A percentile compares a stretch with the other conserved stretches of the same genome.
phyloP scores from a whole-genome alignment of 2,113 vertebrate genomes.

The Chamaea fasciata region DNA sequence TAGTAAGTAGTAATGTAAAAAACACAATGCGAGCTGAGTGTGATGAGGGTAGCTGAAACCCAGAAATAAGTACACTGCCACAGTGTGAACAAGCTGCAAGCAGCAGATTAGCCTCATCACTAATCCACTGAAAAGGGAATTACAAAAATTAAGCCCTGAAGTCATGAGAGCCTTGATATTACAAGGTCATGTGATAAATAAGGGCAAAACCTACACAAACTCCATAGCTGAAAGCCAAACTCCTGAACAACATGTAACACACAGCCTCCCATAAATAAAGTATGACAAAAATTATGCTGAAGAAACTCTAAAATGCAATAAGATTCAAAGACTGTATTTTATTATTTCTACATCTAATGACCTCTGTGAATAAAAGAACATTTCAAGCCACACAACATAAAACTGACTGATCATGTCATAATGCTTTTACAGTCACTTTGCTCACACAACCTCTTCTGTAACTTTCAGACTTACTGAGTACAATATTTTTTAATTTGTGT shows the following conservation, averaged over 20 bases:
- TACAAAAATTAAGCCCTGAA: constrained; percentile 42
- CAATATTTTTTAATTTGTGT: background rate
- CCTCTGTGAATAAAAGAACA: background rate
- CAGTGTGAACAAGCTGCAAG: constrained; percentile 19
- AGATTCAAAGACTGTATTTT: background rate
- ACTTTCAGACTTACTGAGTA: background rate
- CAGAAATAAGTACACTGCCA: background rate
- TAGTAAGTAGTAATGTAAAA: background rate
- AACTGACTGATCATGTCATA: background rate
- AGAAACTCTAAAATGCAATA: background rate
- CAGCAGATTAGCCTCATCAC: constrained; percentile 38
- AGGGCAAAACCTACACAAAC: background rate
- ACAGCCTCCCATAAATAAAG: background rate
- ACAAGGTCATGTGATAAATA: constrained; percentile 28
- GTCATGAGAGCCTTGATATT: background rate
- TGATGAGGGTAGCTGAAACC: background rate
- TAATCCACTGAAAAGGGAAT: constrained; percentile 42
- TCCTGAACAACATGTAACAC: background rate
- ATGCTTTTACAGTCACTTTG: background rate
- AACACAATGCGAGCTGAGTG: background rate
- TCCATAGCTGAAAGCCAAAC: background rate
- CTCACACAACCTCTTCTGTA: background rate
- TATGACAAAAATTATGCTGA: background rate
- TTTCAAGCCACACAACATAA: background rate
- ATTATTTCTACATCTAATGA: background rate